phyloP scores from a whole-genome alignment of 2,797 vertebrate species.

The Enteromius afrohamiltoni region DNA sequence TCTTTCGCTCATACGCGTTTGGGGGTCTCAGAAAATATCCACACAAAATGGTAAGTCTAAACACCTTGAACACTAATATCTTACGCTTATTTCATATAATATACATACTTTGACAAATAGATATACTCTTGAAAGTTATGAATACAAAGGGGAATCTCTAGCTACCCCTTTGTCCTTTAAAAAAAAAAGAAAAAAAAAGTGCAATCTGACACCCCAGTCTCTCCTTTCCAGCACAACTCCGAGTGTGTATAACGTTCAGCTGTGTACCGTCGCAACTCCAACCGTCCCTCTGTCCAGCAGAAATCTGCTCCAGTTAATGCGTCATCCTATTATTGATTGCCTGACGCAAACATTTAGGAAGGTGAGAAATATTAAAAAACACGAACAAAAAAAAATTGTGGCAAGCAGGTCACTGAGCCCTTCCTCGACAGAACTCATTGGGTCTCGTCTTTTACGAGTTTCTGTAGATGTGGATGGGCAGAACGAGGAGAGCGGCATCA shows the following conservation, averaged over 20 bases:
- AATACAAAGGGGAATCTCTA: slow-evolving; percentile 31
- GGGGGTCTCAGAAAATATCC: slow-evolving; percentile 33
- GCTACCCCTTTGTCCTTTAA: slow-evolving; percentile 18
- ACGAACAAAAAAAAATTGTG: not conserved
- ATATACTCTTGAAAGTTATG: slow-evolving; percentile 43
- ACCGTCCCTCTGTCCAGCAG: not conserved
- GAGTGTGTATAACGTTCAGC: slow-evolving; percentile 4
- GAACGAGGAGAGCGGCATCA: slow-evolving; percentile 50
- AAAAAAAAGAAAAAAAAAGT: slow-evolving; percentile 31
- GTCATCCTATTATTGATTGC: slow-evolving; percentile 72
- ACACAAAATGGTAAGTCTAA: slow-evolving; percentile 27
- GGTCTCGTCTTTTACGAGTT: not conserved
- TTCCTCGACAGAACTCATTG: slow-evolving; percentile 2
- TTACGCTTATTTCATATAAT: slow-evolving; percentile 19
- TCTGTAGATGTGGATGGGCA: not conserved
- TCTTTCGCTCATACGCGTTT: slow-evolving; percentile 15
- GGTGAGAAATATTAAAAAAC: slow-evolving; percentile 70
- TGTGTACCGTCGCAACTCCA: slow-evolving; percentile 5
- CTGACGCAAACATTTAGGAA: slow-evolving; percentile 74
- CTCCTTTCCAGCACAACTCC: slow-evolving; percentile 8
- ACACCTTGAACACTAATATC: slow-evolving; percentile 43
- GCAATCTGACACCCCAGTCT: slow-evolving; percentile 31
- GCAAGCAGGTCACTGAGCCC: not conserved
- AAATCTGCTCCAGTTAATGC: slow-evolving; percentile 50
- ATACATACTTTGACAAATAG: slow-evolving; percentile 45